Percentiles rank a stretch among this genome's conserved stretches.
Conservation (phyloP, 2,113 vertebrate species). For the Megalops atlanticus region DNA sequence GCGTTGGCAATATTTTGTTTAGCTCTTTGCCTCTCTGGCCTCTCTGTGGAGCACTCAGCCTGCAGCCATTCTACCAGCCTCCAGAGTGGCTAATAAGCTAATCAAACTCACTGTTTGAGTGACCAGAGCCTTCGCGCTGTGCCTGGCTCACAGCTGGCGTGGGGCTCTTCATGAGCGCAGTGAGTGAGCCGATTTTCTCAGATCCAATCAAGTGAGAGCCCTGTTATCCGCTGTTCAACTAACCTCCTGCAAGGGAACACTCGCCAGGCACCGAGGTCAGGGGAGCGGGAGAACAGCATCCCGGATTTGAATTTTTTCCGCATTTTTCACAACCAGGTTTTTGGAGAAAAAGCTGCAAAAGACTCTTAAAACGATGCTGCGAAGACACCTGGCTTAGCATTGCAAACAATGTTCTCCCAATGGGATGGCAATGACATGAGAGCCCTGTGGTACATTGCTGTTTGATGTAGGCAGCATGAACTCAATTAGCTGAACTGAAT, state of each 20-base stretch:
- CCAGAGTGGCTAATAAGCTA: constrained; percentile 54
- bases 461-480: background rate
- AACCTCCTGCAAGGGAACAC: constrained; percentile 28
- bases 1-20: background rate
- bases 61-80: constrained; percentile 14
- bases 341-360: constrained; percentile 34
- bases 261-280: background rate
- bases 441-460: background rate
- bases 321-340: constrained; percentile 42
- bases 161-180: background rate
- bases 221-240: constrained; percentile 35
- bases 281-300: constrained; percentile 27
- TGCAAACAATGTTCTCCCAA: constrained; percentile 25
- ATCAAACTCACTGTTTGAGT: constrained; percentile 37
- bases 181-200: constrained; percentile 28
- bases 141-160: constrained; percentile 33
- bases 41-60: background rate
- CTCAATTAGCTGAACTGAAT: background rate
- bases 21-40: constrained; percentile 7
- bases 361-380: constrained; percentile 38
- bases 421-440: background rate
- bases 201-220: constrained; percentile 47
- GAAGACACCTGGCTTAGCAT: constrained; percentile 36
- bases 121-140: constrained; percentile 27
- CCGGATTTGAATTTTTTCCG: constrained; percentile 21